Base-by-base conservation (phyloP, 2,113 vertebrate genomes). In the Trogon surrucura region DNA sequence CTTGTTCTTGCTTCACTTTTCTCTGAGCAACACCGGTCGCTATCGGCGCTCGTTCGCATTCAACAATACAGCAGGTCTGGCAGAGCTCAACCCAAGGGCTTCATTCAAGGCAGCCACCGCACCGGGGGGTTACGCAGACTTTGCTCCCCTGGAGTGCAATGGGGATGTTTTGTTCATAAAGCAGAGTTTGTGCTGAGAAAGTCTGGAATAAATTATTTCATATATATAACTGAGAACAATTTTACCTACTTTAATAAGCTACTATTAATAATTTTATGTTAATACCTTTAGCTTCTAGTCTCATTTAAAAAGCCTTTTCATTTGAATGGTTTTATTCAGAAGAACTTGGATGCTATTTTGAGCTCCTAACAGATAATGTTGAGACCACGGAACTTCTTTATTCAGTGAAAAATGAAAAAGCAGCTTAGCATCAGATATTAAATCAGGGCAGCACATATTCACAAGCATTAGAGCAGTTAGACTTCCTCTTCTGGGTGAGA, bases 1-100 rank as follows among this genome's bases (percentile, higher is more conserved):
- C 95, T 93, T 61, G 66, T 7, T 92, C 77, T 87, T 91, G 70
- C 48, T 85, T 75, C 2, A 67, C 54, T 86, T 75, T 87, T 94
- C 86, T 72, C 85, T 41, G 58, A 81, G 80, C 73, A 86, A 80
- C 3, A 8, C 22, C 1, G 3, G 69, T 61, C 6, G 6, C 88
- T 67, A 53, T 26, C 22, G 2, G 65, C 65, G 26, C 32, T 45
- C 9, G 13, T 45, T 88, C 72, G 18, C 61, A 12, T 13, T 27
- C 79, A 60, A 23, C 50, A 81, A 47, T 4, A 41, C 26, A 30
- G 78, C 48, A 21, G 27, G 62, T 48, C 71, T 50, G 67, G 85
- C 88, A 73, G 29, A 73, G 66, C n/a, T 25, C 67, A 34, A 21
- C 60, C 18, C 36, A 22, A 85, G 50, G 2, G 44, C 38, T 78